Percentiles rank a stretch among this genome's conserved stretches.
Conservation (phyloP, 1,140 invertebrate species). For the Pogonognathellus flavescens region DNA sequence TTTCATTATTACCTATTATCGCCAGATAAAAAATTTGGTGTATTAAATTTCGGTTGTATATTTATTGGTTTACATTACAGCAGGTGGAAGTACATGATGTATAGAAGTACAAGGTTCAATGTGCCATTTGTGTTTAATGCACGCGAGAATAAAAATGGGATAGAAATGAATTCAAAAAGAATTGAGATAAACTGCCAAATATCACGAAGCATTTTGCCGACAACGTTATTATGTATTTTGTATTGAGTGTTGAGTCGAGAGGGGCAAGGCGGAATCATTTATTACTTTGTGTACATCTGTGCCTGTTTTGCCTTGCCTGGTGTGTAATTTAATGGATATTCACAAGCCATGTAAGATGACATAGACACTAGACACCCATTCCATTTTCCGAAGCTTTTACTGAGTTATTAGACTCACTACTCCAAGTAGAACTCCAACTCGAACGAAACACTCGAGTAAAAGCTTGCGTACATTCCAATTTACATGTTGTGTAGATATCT, state of each 20-base stretch:
- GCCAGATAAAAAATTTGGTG: no score
- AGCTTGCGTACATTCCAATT: neutral
- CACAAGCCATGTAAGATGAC: conserved; percentile 7
- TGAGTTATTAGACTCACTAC: conserved; percentile 25
- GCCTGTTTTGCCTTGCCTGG: neutral
- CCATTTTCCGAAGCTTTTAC: neutral
- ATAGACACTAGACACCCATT: conserved; percentile 40
- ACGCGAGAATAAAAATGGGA: neutral
- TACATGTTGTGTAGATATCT: conserved; percentile 34
- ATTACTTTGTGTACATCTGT: conserved; percentile 1
- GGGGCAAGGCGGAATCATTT: neutral
- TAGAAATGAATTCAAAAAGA: conserved; percentile 3
- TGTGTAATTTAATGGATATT: neutral
- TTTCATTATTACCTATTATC: no score
- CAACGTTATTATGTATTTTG: conserved; percentile 40
- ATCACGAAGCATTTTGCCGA: conserved; percentile 23
- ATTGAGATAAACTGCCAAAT: conserved; percentile 40
- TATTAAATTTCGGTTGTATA: no score
- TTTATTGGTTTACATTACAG: no score
- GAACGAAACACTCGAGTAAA: neutral
- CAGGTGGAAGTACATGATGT: no score
- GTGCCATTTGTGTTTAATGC: neutral
- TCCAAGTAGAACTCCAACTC: neutral
- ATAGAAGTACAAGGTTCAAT: no score
- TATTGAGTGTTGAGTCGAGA: conserved; percentile 38